phyloP scores from a whole-genome alignment of 1,140 invertebrate genomes.

The Eriocheir sinensis region DNA sequence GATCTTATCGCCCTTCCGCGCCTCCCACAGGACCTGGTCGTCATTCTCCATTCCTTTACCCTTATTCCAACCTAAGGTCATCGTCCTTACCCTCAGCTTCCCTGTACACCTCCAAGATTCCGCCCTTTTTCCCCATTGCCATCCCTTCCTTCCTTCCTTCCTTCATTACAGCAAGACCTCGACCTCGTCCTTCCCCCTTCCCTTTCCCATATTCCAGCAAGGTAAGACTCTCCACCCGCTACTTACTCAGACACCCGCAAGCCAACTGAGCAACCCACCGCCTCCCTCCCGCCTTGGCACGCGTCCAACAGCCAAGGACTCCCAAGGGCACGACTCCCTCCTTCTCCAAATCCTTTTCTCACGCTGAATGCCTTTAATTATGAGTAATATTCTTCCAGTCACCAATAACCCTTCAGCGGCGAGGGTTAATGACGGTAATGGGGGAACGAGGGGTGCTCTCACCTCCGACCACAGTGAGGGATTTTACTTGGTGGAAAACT shows the following conservation, averaged over 20 bases:
- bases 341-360: background rate
- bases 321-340: background rate
- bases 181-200: background rate
- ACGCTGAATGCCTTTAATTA: background rate
- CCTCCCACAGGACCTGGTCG: too few relatives aligned
- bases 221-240: background rate
- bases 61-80: too few relatives aligned
- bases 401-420: background rate
- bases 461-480: background rate
- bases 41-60: too few relatives aligned
- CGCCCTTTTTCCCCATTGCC: too few relatives aligned
- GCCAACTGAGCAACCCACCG: background rate
- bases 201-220: background rate
- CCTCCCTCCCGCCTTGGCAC: background rate
- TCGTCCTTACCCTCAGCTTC: background rate
- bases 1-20: too few relatives aligned
- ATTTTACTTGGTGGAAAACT: background rate
- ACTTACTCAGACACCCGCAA: background rate
- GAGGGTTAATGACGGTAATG: background rate
- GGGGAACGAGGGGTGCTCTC: background rate
- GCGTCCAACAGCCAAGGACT: conserved; percentile 1
- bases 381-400: background rate
- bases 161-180: background rate
- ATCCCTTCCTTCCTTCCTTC: background rate
- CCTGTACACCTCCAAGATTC: background rate